phyloP scores from a whole-genome alignment of 1,140 invertebrate species.

The Camponotus vicinus region DNA sequence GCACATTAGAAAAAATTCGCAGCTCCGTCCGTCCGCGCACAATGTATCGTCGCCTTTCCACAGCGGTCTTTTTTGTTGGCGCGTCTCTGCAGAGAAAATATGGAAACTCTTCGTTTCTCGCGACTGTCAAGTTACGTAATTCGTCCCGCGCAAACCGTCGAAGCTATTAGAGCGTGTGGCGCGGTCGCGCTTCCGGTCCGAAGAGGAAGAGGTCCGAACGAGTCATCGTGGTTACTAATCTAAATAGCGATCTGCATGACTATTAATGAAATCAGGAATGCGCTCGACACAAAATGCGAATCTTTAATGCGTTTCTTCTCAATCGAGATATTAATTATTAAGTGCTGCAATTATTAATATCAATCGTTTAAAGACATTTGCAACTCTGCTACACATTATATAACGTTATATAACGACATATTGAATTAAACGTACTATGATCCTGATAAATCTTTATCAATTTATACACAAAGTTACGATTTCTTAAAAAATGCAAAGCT shows the following conservation, averaged over 20 bases:
- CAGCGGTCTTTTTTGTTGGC: slow-evolving; percentile 84
- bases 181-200: slow-evolving; percentile 13
- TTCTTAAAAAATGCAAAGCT: not conserved
- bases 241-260: not conserved
- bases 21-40: slow-evolving; percentile 91
- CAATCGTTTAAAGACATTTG: not conserved
- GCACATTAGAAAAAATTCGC: slow-evolving; percentile 97
- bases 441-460: not conserved
- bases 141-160: slow-evolving; percentile 4
- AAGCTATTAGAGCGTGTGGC: not conserved
- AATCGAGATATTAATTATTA: not conserved
- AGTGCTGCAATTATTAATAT: not conserved
- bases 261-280: not conserved
- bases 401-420: not conserved
- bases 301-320: not conserved
- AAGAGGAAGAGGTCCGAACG: not conserved
- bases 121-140: slow-evolving; percentile 48
- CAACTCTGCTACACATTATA: not conserved
- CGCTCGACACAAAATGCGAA: not conserved
- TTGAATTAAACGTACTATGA: not conserved
- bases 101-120: slow-evolving; percentile 69
- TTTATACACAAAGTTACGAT: not conserved
- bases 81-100: slow-evolving; percentile 84
- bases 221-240: not conserved
- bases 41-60: slow-evolving; percentile 87